Conservation (phyloP, 2,797 vertebrate species). For the Semotilus atromaculatus region DNA sequence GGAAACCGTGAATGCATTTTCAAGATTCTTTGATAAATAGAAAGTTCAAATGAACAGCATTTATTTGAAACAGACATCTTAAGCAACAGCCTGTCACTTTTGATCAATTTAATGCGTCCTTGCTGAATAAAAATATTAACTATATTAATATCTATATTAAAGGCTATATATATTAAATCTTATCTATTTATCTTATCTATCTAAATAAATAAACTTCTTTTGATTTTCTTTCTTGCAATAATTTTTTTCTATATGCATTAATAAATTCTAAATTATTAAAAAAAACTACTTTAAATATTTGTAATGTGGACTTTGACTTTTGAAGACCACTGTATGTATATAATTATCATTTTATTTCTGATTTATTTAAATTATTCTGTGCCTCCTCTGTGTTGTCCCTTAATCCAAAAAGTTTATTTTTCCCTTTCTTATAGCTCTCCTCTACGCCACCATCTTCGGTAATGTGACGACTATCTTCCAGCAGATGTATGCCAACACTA, state of each 20-base stretch:
- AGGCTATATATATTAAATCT: too few relatives aligned
- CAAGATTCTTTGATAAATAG: neutral
- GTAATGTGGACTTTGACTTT: neutral
- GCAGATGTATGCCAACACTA: slow-evolving; percentile 99
- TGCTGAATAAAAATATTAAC: neutral
- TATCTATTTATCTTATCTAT: too few relatives aligned
- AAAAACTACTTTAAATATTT: neutral
- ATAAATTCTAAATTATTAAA: neutral
- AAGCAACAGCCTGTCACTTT: neutral
- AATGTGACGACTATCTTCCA: slow-evolving; percentile 99
- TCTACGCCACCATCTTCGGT: slow-evolving; percentile 98
- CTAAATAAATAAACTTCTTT: neutral
- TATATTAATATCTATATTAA: neutral
- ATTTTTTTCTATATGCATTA: neutral
- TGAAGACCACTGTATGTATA: neutral
- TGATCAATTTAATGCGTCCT: neutral
- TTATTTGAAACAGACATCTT: neutral
- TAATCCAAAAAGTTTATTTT: neutral
- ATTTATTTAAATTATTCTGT: neutral
- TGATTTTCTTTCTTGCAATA: neutral
- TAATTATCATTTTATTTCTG: neutral
- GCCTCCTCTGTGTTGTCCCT: neutral
- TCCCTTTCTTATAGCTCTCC: slow-evolving; percentile 80
- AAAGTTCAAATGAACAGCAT: neutral
- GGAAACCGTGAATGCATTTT: too few relatives aligned